A percentile compares a stretch with the other conserved stretches of the same genome.
phyloP scores from a whole-genome alignment of 2,888 invertebrate species.

The Zelleria hepariella region DNA sequence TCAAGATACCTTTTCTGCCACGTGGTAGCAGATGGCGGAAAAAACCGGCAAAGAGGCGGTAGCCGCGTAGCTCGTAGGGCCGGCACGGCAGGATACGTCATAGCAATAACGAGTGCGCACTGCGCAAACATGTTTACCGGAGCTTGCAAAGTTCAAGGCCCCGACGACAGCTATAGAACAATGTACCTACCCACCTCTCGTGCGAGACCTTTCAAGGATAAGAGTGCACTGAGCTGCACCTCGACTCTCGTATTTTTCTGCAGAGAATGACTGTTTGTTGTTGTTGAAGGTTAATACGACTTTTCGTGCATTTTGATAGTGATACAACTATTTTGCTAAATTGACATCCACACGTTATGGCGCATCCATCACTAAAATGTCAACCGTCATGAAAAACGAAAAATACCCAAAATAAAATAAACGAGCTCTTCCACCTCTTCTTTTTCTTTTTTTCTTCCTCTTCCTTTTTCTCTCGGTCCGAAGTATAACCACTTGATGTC shows the following conservation, averaged over 20 bases:
- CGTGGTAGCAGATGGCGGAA: constrained; percentile 31
- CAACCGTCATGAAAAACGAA: too few relatives aligned
- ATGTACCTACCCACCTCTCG: constrained; percentile 42
- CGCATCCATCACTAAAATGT: too few relatives aligned
- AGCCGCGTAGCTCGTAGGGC: neutral
- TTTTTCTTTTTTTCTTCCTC: too few relatives aligned
- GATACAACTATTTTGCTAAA: too few relatives aligned
- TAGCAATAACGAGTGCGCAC: constrained; percentile 49
- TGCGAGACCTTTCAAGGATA: neutral
- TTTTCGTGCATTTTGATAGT: too few relatives aligned
- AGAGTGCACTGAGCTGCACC: neutral
- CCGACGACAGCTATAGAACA: constrained; percentile 41
- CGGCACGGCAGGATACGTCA: constrained; percentile 30
- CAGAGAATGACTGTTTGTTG: too few relatives aligned
- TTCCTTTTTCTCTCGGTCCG: too few relatives aligned
- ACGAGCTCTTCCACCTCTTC: too few relatives aligned
- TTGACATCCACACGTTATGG: too few relatives aligned
- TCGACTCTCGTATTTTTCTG: neutral
- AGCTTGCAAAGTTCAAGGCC: constrained; percentile 64
- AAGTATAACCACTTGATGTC: too few relatives aligned
- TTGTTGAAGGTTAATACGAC: too few relatives aligned
- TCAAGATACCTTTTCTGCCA: constrained; percentile 33
- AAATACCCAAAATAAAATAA: too few relatives aligned
- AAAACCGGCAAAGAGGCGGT: constrained; percentile 11
- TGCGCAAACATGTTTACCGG: constrained; percentile 67